Evolutionary conservation across 2,888 invertebrate species (phyloP), one percentile per base, ranked within the genome.

Genomic region (Lamproptera curius): DNA sequence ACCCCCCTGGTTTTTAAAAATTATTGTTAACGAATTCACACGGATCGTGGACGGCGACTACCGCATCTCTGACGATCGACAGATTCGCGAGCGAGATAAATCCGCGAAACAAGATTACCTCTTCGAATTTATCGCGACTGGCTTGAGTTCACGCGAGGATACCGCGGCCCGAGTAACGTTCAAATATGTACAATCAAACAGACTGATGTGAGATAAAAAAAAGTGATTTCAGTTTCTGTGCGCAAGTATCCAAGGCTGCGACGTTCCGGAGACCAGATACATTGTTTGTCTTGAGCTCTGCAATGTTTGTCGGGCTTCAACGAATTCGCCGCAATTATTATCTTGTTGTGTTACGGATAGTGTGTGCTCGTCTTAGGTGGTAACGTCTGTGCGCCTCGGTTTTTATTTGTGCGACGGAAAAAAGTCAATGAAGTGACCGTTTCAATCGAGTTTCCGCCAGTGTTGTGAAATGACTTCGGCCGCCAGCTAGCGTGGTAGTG

Each of bases 11-110:
- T 70, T 69, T 82, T 80, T 85, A 74, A 71, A 81, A 75, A 78
- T 71, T 80, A 81, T 86, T 85, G 84, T 85, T 86, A 84, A 85
- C 83, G 76, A 81, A 85, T 87, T 87, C 86, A 82, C 86, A 87
- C 85, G 84, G 72, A 70, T 71, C 62, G 67, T 71, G 65, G 67
- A 69, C 68, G 65, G n/a, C 67, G 62, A 75, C 73, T 77, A 66
- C 74, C 70, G 76, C 74, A 73, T 82, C 79, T 77, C 70, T 70
- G 62, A 63, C 55, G 47, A 52, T 54, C 46, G 42, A 47, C 46
- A 46, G 42, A 38, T 46, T 52, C 42, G 47, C 57, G 61, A 58
- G 58, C 63, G 59, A 56, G 54, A 49, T 40, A 37, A 23, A 33
- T 33, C 34, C 42, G 26, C 16, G 23, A 43, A 38, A 38, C 31